Conservation (phyloP, 2,113 vertebrate genomes). For the Vicugna pacos region DNA sequence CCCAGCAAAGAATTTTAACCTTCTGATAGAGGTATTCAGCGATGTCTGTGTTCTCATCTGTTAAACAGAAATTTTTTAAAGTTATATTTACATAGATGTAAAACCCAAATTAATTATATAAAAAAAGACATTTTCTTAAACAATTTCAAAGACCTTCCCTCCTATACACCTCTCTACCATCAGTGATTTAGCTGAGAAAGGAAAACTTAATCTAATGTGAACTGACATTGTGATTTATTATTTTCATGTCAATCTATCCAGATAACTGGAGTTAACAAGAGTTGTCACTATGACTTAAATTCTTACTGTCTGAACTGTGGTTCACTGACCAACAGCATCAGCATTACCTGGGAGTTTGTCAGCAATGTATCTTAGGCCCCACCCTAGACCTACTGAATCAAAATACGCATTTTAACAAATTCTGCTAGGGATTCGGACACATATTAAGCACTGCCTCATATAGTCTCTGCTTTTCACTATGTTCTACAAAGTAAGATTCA, state of each 20-base stretch:
- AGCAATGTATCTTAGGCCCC: background rate
- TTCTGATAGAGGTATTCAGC: constrained; percentile 85
- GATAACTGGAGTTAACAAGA: background rate
- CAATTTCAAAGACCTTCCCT: background rate
- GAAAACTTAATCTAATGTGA: constrained; percentile 10
- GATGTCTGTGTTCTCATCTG: constrained; percentile 87
- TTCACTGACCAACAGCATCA: background rate
- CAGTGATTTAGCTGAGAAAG: constrained; percentile 22
- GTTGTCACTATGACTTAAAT: background rate
- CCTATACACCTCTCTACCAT: background rate
- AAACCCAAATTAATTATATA: constrained; percentile 36
- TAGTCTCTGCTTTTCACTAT: constrained; percentile 8
- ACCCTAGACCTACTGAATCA: background rate
- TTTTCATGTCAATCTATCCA: constrained; percentile 1
- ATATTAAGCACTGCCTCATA: background rate
- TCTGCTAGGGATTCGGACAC: background rate
- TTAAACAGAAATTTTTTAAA: constrained; percentile 46
- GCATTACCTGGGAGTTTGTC: background rate
- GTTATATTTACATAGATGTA: constrained; percentile 36
- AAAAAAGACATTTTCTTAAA: constrained; percentile 35
- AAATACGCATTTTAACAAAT: background rate
- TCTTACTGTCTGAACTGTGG: background rate
- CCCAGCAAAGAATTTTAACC: constrained; percentile 93
- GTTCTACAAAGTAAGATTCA: background rate
- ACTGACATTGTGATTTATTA: constrained; percentile 20